phyloP scores from a whole-genome alignment of 1,140 invertebrate species.

The Trachymyrmex septentrionalis region DNA sequence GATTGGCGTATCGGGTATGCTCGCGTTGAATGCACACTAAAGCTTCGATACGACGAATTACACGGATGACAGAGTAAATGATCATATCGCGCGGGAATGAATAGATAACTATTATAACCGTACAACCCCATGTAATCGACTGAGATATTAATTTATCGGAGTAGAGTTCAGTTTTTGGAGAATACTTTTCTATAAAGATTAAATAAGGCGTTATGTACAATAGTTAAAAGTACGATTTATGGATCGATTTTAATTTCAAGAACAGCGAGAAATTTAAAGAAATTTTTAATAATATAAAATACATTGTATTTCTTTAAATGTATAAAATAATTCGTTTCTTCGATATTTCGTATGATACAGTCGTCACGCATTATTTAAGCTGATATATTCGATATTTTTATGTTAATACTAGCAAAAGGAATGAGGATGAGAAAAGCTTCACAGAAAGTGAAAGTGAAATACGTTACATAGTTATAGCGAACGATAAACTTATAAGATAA shows the following conservation, averaged over 20 bases:
- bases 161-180: not conserved
- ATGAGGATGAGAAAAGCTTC: not conserved
- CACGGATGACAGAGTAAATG: constrained; percentile 6
- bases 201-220: not conserved
- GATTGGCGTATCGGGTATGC: not conserved
- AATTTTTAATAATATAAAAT: not conserved
- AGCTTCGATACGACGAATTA: constrained; percentile 5
- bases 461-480: not conserved
- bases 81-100: not conserved
- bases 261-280: not conserved
- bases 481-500: constrained; percentile 22
- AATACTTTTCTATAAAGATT: not conserved
- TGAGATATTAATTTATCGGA: constrained; percentile 17
- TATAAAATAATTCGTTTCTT: constrained; percentile 13
- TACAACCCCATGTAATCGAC: not conserved
- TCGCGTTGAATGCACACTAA: not conserved
- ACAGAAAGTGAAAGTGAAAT: not conserved
- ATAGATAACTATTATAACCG: constrained; percentile 11
- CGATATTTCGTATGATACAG: not conserved
- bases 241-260: not conserved
- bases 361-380: not conserved
- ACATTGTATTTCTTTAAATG: not conserved
- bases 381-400: not conserved
- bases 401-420: not conserved
- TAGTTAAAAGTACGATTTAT: constrained; percentile 27